Conservation (phyloP, 2,797 vertebrate genomes). For the Chelon labrosus region DNA sequence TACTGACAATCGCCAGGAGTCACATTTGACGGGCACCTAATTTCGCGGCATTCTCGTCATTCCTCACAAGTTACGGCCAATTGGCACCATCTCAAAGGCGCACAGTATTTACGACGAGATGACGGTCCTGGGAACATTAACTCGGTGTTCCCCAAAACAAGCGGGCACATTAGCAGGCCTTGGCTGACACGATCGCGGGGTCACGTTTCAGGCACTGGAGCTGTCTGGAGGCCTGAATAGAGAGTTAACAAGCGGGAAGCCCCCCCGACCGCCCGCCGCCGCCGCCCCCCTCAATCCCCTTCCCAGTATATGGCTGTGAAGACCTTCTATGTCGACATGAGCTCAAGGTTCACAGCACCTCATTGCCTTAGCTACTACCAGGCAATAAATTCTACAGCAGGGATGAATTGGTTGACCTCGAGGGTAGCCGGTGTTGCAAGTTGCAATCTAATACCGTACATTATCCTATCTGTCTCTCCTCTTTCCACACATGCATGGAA, state of each 20-base stretch:
- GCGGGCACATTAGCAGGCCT: constrained; percentile 49
- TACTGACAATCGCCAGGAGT: constrained; percentile 71
- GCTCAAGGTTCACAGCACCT: constrained; percentile 82
- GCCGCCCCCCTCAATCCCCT: background rate
- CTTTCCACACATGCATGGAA: background rate
- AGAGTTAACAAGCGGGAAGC: constrained; percentile 71
- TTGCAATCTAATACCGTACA: constrained; percentile 73
- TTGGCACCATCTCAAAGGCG: constrained; percentile 49
- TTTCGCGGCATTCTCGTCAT: constrained; percentile 74
- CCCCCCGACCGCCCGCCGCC: background rate
- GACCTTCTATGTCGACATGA: constrained; percentile 79
- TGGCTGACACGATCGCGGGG: constrained; percentile 34
- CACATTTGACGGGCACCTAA: constrained; percentile 76
- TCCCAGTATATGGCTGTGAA: constrained; percentile 55
- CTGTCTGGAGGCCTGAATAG: constrained; percentile 38
- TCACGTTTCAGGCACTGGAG: constrained; percentile 54
- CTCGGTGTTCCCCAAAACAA: constrained; percentile 46
- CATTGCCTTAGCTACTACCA: constrained; percentile 74
- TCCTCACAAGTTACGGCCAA: constrained; percentile 75
- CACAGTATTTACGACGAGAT: constrained; percentile 64
- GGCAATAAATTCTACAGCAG: constrained; percentile 75
- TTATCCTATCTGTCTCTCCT: constrained; percentile 59
- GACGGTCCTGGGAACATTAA: constrained; percentile 56
- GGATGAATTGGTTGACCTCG: constrained; percentile 81
- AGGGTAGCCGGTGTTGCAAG: constrained; percentile 72